phyloP scores from a whole-genome alignment of 2,113 vertebrate genomes.

The Brienomyrus brachyistius region DNA sequence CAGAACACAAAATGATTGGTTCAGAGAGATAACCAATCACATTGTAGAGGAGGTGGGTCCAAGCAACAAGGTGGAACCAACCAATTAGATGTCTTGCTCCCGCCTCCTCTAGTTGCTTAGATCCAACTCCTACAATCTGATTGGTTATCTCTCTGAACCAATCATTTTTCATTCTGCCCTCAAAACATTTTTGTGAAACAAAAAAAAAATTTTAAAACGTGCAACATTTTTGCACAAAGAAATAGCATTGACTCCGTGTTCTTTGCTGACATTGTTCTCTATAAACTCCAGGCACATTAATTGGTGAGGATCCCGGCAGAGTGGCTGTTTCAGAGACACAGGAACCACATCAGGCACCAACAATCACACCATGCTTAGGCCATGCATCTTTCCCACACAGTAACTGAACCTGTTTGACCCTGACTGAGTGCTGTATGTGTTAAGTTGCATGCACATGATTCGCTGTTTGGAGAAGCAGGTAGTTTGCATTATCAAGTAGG shows the following conservation, averaged over 20 bases:
- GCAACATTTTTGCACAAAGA: background rate
- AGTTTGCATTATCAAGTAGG: background rate
- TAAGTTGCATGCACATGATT: background rate
- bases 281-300: background rate
- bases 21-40: background rate
- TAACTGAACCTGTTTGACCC: background rate
- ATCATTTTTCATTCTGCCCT: background rate
- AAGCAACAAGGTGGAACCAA: background rate
- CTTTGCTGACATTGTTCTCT: background rate
- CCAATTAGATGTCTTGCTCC: background rate
- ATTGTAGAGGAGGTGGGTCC: background rate
- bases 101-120: background rate
- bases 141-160: background rate
- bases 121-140: background rate
- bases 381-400: background rate
- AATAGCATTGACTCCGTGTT: background rate
- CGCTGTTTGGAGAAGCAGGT: background rate
- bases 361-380: background rate
- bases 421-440: background rate
- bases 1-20: background rate
- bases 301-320: background rate
- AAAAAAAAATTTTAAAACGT: too few relatives aligned
- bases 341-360: background rate
- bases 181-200: background rate
- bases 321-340: background rate